Percentiles rank a stretch among this genome's conserved stretches.
Evolutionary conservation across 1,140 invertebrate species (phyloP).

Genomic region (Heliconius eleuchia): DNA sequence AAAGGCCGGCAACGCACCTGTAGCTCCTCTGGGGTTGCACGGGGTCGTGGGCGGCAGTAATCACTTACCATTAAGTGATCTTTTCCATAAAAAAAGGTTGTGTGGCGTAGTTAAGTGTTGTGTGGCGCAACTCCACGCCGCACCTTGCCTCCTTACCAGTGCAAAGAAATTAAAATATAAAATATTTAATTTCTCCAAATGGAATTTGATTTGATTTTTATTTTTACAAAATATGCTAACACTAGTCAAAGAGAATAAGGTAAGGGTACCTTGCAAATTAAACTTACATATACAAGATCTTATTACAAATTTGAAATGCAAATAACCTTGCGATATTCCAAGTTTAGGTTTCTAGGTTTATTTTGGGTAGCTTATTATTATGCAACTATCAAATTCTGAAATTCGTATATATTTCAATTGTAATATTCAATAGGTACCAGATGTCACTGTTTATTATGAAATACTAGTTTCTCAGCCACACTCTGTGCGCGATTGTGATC

Average conservation of each 20-base stretch:
- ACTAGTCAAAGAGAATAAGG: neutral
- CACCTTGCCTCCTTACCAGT: too few relatives aligned
- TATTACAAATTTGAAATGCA: slow-evolving; percentile 56
- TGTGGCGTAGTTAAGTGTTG: too few relatives aligned
- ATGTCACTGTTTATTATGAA: neutral
- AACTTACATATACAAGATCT: slow-evolving; percentile 30
- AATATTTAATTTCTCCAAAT: too few relatives aligned
- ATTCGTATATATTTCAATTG: neutral
- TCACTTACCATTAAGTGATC: too few relatives aligned
- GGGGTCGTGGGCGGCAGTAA: too few relatives aligned
- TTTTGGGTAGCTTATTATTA: slow-evolving; percentile 24
- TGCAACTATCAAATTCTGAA: slow-evolving; percentile 15
- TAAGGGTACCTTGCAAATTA: neutral
- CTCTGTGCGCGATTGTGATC: neutral
- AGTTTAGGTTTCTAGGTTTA: slow-evolving; percentile 23
- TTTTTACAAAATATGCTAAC: too few relatives aligned
- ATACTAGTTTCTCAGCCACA: neutral
- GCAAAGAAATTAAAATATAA: too few relatives aligned
- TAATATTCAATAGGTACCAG: neutral
- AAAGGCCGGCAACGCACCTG: too few relatives aligned
- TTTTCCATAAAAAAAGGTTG: too few relatives aligned
- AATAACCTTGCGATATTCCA: slow-evolving; percentile 40
- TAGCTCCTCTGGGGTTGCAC: too few relatives aligned
- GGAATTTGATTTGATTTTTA: too few relatives aligned
- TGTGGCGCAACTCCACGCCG: too few relatives aligned